Conservation (phyloP, 2,888 invertebrate genomes). For the Sipunculus nudus region DNA sequence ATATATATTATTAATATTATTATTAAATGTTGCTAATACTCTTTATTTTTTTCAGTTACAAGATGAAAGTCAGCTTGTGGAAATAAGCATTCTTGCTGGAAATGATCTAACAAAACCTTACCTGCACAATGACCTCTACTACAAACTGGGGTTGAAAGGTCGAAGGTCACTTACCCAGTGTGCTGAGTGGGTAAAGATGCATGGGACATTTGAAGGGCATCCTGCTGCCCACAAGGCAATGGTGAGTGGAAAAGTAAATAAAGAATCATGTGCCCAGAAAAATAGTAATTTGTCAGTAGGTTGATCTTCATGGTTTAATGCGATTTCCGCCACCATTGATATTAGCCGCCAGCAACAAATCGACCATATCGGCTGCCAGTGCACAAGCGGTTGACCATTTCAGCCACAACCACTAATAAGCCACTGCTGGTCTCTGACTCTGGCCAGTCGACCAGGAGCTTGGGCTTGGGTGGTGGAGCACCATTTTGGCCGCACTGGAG, state of each 20-base stretch:
- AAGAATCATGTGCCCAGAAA: neutral
- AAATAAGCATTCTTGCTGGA: slow-evolving; percentile 57
- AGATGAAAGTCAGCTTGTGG: slow-evolving; percentile 45
- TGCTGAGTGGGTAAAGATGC: slow-evolving; percentile 49
- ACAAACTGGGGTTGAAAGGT: slow-evolving; percentile 44
- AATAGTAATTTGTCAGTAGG: too few species aligned
- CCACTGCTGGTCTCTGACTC: too few species aligned
- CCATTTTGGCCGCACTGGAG: too few species aligned
- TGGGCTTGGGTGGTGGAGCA: too few species aligned
- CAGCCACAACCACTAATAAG: too few species aligned
- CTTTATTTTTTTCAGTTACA: slow-evolving; percentile 12
- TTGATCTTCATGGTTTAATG: too few species aligned
- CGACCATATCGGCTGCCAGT: too few species aligned
- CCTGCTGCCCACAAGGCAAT: slow-evolving; percentile 43
- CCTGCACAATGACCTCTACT: slow-evolving; percentile 32
- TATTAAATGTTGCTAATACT: neutral
- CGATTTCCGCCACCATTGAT: too few species aligned
- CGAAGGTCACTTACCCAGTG: slow-evolving; percentile 39
- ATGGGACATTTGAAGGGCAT: slow-evolving; percentile 50
- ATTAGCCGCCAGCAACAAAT: too few species aligned
- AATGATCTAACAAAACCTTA: slow-evolving; percentile 58
- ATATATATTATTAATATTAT: too few species aligned
- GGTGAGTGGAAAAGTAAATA: slow-evolving; percentile 47
- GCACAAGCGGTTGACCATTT: too few species aligned
- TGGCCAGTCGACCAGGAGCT: too few species aligned